Conservation (phyloP, 2,113 vertebrate species). For the Psettodes erumei region DNA sequence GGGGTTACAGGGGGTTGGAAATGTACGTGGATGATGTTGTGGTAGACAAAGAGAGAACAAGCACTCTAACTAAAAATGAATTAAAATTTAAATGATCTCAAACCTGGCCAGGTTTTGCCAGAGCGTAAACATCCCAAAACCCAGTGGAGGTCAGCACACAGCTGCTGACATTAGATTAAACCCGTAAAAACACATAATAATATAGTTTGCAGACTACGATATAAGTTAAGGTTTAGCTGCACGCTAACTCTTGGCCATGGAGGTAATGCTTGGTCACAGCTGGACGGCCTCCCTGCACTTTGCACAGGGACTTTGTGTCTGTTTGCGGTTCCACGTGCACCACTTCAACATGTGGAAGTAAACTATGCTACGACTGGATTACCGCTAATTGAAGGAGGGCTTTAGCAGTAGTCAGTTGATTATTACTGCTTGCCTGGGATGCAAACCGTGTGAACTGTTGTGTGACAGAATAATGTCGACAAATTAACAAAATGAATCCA, state of each 20-base stretch:
- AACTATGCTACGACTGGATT: neutral
- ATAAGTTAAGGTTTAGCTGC: no score
- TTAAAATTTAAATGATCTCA: neutral
- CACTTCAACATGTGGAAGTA: neutral
- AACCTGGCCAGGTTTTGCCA: neutral
- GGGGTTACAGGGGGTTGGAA: no score
- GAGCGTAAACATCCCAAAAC: neutral
- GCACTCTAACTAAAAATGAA: no score
- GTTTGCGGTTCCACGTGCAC: neutral
- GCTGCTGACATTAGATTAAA: no score
- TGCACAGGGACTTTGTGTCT: no score
- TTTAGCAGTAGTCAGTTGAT: neutral
- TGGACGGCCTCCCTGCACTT: neutral
- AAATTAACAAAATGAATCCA: neutral
- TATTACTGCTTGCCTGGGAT: conserved; percentile 64
- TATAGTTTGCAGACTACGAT: no score
- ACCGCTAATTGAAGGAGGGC: neutral
- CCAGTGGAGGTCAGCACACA: neutral
- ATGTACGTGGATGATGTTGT: no score
- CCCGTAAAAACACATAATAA: no score
- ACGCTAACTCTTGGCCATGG: no score
- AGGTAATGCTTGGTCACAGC: neutral
- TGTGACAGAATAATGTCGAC: no score
- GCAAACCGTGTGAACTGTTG: no score
- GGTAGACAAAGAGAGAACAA: no score